Base-by-base conservation (phyloP, 2,888 invertebrate genomes). In the Metacarcinus magister region DNA sequence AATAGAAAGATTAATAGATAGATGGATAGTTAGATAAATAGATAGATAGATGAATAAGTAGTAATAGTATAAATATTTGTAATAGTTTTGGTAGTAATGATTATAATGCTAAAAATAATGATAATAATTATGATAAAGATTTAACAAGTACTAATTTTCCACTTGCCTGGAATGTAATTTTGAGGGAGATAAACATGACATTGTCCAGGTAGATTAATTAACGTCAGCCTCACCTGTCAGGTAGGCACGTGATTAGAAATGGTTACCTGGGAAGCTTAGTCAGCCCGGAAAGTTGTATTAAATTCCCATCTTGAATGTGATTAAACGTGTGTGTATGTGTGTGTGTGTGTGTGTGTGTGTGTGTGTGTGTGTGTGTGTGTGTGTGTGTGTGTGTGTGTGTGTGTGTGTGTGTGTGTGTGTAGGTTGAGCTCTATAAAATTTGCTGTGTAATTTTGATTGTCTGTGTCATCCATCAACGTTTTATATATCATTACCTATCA, bases 311-410 rank as follows among this genome's bases (percentile, higher is more conserved):
- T 67, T 67, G 23, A n/a, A 54, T 54, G 54, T 54, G 67, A n/a
- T 23, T 67, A n/a, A n/a, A n/a, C 13, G 54, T 54, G 54, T 54
- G 54, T 54, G 54, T 54, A 13, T 54, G 54, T 54, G 54, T 54
- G 54, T 54, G 54, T 54, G 19, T 16, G n/a, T 60, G 67, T 67
- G 67, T 67, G 67, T 67, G 67, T 67, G 67, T 67, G 67, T 67
- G 67, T 67, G 67, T 67, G 67, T 67, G 67, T 67, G 67, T 67
- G 67, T 67, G 67, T 67, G 67, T 67, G 67, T 67, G 67, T 67
- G 67, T 67, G 67, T n/a, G 67, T n/a, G 67, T n/a, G 67, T n/a
- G 67, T n/a, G 67, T 67, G 67, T 67, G 67, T n/a, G 67, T 67
- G 67, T n/a, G 67, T 67, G 67, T 67, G 67, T 67, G 7, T n/a